These are phyloP conservation scores for Clepsis dumicolana DNA, from an alignment of 2,888 invertebrate species.

Conservation along the genomic window DNA sequence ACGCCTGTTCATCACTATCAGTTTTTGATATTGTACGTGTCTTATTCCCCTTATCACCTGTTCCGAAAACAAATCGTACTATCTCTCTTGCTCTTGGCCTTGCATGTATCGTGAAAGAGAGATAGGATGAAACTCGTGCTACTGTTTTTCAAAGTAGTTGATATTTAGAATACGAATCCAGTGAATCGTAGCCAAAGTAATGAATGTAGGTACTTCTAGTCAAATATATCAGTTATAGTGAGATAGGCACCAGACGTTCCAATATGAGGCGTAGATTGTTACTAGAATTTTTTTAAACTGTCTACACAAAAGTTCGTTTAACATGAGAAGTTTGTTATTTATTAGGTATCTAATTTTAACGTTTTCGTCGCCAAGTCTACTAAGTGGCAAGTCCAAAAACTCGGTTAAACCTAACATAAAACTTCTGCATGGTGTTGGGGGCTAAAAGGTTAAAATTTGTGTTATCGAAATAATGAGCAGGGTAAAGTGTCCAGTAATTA, in stretches of 20 bases:
- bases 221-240: constrained; percentile 60
- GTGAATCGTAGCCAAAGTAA: constrained; percentile 43
- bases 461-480: neutral
- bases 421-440: neutral
- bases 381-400: neutral
- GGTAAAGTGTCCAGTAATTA: constrained; percentile 7
- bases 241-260: constrained; percentile 57
- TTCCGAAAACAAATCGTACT: neutral
- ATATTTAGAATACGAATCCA: constrained; percentile 43
- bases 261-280: constrained; percentile 44
- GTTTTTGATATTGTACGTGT: constrained; percentile 40
- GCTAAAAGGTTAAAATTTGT: neutral
- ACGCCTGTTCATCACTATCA: constrained; percentile 8
- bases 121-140: constrained; percentile 18
- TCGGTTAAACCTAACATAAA: too few relatives aligned
- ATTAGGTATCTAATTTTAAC: neutral
- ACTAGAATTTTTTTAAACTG: neutral
- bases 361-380: neutral
- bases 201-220: constrained; percentile 61
- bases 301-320: neutral
- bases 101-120: constrained; percentile 7
- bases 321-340: neutral
- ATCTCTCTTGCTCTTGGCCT: constrained; percentile 8
- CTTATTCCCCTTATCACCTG: constrained; percentile 7
- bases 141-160: constrained; percentile 29